These are phyloP conservation scores for Oryzias dopingdopingensis DNA, from an alignment of 2,797 vertebrate species.

Conservation along the genomic window DNA sequence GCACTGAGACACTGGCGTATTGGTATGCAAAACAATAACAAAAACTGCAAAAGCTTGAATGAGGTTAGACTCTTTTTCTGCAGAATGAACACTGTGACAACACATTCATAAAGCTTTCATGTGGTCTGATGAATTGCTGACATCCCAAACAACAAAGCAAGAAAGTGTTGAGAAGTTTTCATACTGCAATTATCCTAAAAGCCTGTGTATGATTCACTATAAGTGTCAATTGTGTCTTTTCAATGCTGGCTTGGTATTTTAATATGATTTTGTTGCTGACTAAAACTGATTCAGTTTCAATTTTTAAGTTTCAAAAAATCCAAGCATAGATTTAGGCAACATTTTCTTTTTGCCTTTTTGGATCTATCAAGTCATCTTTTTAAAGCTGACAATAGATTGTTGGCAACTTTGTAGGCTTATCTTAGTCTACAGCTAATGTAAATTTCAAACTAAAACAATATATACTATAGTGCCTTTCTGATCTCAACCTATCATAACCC, in stretches of 20 bases:
- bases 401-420: too few relatives aligned
- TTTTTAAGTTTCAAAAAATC: too few relatives aligned
- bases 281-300: too few relatives aligned
- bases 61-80: constrained; percentile 58
- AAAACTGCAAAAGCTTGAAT: constrained; percentile 33
- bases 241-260: neutral
- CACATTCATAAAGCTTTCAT: constrained; percentile 31
- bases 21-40: constrained; percentile 30
- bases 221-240: constrained; percentile 10
- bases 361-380: too few relatives aligned
- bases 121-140: constrained; percentile 39
- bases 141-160: constrained; percentile 25
- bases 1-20: constrained; percentile 28
- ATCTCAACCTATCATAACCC: too few relatives aligned
- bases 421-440: too few relatives aligned
- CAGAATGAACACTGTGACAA: constrained; percentile 49
- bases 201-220: constrained; percentile 22
- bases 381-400: too few relatives aligned
- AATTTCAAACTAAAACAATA: too few relatives aligned
- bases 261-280: too few relatives aligned
- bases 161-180: constrained; percentile 29
- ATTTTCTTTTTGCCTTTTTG: too few relatives aligned
- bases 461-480: too few relatives aligned
- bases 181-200: constrained; percentile 14
- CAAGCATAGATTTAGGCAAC: too few relatives aligned